Evolutionary conservation across 2,888 invertebrate species (phyloP), one percentile per base, ranked within the genome.

Genomic region (Chloroclystis v-ata): DNA sequence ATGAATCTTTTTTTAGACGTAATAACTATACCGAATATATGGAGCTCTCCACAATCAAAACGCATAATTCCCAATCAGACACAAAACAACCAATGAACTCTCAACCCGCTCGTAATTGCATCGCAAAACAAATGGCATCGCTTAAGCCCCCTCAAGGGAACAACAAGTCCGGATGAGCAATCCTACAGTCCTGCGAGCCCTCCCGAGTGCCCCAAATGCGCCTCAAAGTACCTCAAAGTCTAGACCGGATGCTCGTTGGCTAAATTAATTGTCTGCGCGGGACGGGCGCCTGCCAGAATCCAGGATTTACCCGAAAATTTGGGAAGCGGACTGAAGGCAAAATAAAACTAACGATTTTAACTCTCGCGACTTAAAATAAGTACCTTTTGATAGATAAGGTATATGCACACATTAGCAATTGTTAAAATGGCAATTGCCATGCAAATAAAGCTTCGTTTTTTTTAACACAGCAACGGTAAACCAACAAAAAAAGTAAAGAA

Each of bases 241-340:
- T 78, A 76, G 78, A 77, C 78, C 69, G 78, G 77, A 76, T 62
- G 61, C 61, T 63, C 53, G 62, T 59, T 44, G 52, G 61, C 59
- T 63, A 65, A 56, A 71, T 75, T 75, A 75, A 74, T 75, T 65
- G 70, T 67, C 67, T 61, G 60, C 50, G 47, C 49, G 58, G 50
- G 49, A 53, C 49, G 47, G 46, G 12, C 35, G 5, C 10, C 16
- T 35, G 35, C 35, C 35, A 35, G 35, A 35, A 20, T 16, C 6
- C 43, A 13, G 29, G 43, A 37, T 37, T 29, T 20, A 16, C 35
- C 35, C 35, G n/a, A 20, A 20, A 20, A 35, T 20, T 20, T 11
- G 20, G 35, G 35, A 35, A 16, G 10, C 6, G 10, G 16, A 33
- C 6, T 6, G 16, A 33, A n/a, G n/a, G n/a, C n/a, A n/a, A n/a